Conservation (phyloP, 2,888 invertebrate genomes). For the Cataglyphis albicans region DNA sequence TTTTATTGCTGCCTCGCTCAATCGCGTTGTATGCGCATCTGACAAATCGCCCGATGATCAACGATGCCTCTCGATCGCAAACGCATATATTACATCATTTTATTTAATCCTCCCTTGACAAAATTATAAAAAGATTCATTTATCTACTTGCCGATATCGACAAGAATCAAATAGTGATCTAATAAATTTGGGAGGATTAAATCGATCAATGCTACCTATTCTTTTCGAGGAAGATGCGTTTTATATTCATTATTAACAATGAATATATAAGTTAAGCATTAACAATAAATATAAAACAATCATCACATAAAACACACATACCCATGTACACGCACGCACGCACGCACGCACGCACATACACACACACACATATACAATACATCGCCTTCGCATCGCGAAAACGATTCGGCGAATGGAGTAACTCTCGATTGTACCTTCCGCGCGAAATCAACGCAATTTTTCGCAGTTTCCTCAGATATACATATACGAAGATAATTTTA, state of each 20-base stretch:
- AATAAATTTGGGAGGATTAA: background rate
- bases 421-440: constrained; percentile 10
- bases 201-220: background rate
- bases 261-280: constrained; percentile 56
- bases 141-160: background rate
- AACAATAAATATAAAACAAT: constrained; percentile 63
- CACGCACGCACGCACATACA: background rate
- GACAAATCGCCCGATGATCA: constrained; percentile 16
- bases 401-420: constrained; percentile 10
- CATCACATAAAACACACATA: constrained; percentile 25
- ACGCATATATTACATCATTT: background rate
- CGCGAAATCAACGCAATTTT: constrained; percentile 22
- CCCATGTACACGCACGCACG: background rate
- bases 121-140: background rate
- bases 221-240: background rate
- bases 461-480: constrained; percentile 28
- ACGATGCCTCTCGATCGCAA: constrained; percentile 20
- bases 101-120: constrained; percentile 1
- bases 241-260: constrained; percentile 57
- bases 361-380: background rate
- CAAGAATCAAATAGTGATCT: background rate
- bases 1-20: constrained; percentile 63
- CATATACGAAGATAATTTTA: constrained; percentile 13
- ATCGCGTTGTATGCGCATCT: constrained; percentile 34
- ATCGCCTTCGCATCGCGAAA: constrained; percentile 5